Evolutionary conservation across 2,888 invertebrate genomes (phyloP).

Genomic region (Spilarctia lutea): DNA sequence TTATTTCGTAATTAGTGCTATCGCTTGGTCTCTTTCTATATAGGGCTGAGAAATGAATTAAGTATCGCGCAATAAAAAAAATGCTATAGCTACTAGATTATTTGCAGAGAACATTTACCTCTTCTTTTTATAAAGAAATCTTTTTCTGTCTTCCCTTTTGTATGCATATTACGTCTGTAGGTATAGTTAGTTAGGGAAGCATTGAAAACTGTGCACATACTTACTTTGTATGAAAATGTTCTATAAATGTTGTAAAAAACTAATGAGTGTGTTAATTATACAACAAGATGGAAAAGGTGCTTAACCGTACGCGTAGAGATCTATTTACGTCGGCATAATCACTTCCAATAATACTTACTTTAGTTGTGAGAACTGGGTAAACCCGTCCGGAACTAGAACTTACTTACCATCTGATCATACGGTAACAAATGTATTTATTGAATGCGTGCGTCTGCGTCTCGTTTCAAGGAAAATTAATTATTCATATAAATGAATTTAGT

Average conservation of each 20-base stretch:
- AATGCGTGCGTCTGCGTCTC: conserved; percentile 8
- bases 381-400: conserved; percentile 48
- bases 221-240: conserved; percentile 18
- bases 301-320: conserved; percentile 2
- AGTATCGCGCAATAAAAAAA: conserved; percentile 60
- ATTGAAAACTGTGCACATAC: conserved; percentile 19
- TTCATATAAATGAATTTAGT: conserved; percentile 12
- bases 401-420: conserved; percentile 15
- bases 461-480: conserved; percentile 17
- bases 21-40: conserved; percentile 65
- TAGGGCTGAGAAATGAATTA: conserved; percentile 71
- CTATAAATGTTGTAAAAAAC: conserved; percentile 27
- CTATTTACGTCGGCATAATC: conserved; percentile 41
- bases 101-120: conserved; percentile 37
- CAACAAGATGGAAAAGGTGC: conserved; percentile 9
- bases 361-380: conserved; percentile 48
- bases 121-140: conserved; percentile 43
- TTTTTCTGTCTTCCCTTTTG: conserved; percentile 40
- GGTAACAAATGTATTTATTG: conserved; percentile 18
- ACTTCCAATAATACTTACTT: conserved; percentile 44
- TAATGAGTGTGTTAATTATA: conserved; percentile 7
- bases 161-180: conserved; percentile 31
- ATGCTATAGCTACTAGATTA: conserved; percentile 44
- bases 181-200: conserved; percentile 29
- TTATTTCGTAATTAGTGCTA: conserved; percentile 79